A percentile compares a stretch with the other conserved stretches of the same genome.
Evolutionary conservation across 2,113 vertebrate genomes (phyloP).

Genomic region (Xiphophorus couchianus): DNA sequence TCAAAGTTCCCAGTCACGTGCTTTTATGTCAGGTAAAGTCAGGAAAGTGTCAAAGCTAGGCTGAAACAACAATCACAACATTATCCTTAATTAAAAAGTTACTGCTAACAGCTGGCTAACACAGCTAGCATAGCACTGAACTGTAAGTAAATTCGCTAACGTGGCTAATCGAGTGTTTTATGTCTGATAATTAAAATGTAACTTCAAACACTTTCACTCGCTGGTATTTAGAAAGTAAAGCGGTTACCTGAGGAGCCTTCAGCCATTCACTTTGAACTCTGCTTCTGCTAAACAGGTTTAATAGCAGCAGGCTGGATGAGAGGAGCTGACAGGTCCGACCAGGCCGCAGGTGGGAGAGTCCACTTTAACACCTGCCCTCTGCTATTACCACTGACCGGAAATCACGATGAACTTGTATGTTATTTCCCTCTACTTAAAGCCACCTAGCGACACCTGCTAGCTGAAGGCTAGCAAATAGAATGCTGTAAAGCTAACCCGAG

Average conservation of each 20-base stretch:
- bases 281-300: slow-evolving; percentile 23
- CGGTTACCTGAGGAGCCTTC: slow-evolving; percentile 69
- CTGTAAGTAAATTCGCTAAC: neutral
- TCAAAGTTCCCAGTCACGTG: neutral
- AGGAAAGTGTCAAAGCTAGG: neutral
- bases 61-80: neutral
- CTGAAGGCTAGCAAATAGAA: slow-evolving; percentile 32
- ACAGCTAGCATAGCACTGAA: neutral
- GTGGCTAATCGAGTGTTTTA: no score
- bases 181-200: neutral
- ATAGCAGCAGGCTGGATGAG: neutral
- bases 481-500: neutral
- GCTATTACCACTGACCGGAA: neutral
- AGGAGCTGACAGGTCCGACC: slow-evolving; percentile 20
- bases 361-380: neutral
- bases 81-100: neutral
- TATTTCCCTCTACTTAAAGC: neutral
- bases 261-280: slow-evolving; percentile 60
- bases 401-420: neutral
- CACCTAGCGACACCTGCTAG: slow-evolving; percentile 17
- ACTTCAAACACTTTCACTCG: neutral
- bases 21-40: neutral
- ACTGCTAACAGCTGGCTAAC: neutral
- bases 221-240: neutral
- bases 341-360: no score